phyloP scores from a whole-genome alignment of 2,113 vertebrate species.

The Forbesichthys papilliferus region DNA sequence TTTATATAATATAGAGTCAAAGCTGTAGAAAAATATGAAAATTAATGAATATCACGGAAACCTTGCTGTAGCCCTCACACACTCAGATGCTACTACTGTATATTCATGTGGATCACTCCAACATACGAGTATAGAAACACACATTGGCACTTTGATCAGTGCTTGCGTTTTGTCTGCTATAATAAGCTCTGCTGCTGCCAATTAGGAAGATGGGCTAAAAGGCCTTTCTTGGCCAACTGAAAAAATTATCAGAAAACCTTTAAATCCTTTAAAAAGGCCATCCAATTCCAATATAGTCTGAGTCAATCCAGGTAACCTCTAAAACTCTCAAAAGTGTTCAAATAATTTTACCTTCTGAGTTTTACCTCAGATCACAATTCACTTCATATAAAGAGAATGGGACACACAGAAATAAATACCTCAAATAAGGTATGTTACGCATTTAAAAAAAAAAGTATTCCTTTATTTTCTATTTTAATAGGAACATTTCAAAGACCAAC shows the following conservation, averaged over 20 bases:
- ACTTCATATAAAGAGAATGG: conserved; percentile 61
- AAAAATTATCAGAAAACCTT: conserved; percentile 85
- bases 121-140: conserved; percentile 4
- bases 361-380: not conserved
- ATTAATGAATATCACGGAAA: not conserved
- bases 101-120: not conserved
- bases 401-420: conserved; percentile 16
- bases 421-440: conserved; percentile 17
- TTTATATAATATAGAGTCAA: not conserved
- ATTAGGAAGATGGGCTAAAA: conserved; percentile 85
- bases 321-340: not conserved
- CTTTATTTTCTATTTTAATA: conserved; percentile 75
- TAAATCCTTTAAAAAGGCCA: conserved; percentile 81
- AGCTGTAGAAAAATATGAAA: not conserved
- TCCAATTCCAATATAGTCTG: conserved; percentile 78
- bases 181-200: conserved; percentile 83
- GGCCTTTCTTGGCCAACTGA: conserved; percentile 84
- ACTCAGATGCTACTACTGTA: not conserved
- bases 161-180: conserved; percentile 84
- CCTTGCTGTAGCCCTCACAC: not conserved
- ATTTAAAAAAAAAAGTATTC: conserved; percentile 9
- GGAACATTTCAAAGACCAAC: conserved; percentile 88
- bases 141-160: conserved; percentile 84
- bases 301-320: not conserved
- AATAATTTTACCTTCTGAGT: not conserved